Conservation (phyloP, 2,888 invertebrate genomes). For the Minunthozetes semirufus region DNA sequence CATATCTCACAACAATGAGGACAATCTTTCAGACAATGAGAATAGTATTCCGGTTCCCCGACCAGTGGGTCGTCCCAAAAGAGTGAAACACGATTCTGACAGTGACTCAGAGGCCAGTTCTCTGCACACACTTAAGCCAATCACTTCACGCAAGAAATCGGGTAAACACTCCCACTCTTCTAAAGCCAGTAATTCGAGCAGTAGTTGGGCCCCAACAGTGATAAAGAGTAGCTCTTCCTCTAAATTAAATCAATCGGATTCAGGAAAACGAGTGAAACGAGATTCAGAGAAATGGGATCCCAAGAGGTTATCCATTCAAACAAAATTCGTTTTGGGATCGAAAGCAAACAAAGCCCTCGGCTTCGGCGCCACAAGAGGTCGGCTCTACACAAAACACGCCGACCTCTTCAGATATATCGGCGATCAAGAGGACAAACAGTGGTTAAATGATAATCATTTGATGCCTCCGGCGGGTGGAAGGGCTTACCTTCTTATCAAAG, state of each 20-base stretch:
- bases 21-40: constrained; percentile 42
- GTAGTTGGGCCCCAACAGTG: neutral
- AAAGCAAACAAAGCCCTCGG: constrained; percentile 58
- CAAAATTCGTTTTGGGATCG: constrained; percentile 71
- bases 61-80: neutral
- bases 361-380: constrained; percentile 65
- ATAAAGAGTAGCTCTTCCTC: neutral
- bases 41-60: constrained; percentile 32
- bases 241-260: neutral
- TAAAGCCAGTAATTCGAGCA: neutral
- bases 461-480: constrained; percentile 72
- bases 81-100: constrained; percentile 20
- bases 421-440: constrained; percentile 71
- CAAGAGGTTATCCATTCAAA: constrained; percentile 62
- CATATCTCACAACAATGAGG: neutral
- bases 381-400: constrained; percentile 68
- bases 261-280: constrained; percentile 37
- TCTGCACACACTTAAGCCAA: constrained; percentile 34
- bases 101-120: constrained; percentile 42
- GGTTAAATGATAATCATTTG: constrained; percentile 66
- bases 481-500: constrained; percentile 68
- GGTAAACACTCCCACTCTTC: neutral
- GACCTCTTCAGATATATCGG: constrained; percentile 66
- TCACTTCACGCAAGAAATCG: constrained; percentile 21
- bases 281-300: constrained; percentile 63